A percentile compares a stretch with the other conserved stretches of the same genome.
Conservation (phyloP, 2,888 invertebrate genomes). For the Netelia inedita region DNA sequence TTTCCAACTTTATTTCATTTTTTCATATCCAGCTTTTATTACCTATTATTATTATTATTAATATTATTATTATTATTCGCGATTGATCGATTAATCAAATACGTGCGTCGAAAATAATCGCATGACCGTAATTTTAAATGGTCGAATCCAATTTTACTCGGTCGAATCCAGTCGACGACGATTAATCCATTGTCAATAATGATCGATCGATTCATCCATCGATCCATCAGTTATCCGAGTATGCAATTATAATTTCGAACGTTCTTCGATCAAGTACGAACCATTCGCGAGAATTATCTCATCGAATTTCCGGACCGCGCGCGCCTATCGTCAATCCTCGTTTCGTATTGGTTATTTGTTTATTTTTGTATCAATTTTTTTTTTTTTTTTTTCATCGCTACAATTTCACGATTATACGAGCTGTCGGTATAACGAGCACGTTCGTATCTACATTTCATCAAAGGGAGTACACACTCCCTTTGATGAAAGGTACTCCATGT, state of each 20-base stretch:
- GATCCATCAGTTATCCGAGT: background rate
- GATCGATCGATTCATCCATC: constrained; percentile 1
- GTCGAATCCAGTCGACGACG: too few relatives aligned
- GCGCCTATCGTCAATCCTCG: constrained; percentile 10
- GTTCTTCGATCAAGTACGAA: background rate
- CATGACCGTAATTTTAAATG: too few relatives aligned
- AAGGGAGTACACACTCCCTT: constrained; percentile 18
- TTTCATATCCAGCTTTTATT: too few relatives aligned
- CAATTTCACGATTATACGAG: constrained; percentile 41
- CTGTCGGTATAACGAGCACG: constrained; percentile 67
- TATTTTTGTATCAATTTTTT: background rate
- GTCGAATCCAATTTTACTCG: too few relatives aligned
- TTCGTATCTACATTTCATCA: constrained; percentile 47
- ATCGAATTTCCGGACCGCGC: constrained; percentile 28
- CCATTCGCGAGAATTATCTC: constrained; percentile 22
- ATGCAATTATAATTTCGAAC: constrained; percentile 8
- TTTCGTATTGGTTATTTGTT: background rate
- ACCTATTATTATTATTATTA: background rate
- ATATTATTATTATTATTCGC: too few relatives aligned
- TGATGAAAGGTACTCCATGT: background rate
- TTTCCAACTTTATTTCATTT: too few relatives aligned
- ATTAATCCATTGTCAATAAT: constrained; percentile 19
- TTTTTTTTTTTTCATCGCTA: constrained; percentile 22
- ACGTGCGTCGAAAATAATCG: too few relatives aligned
- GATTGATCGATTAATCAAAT: too few relatives aligned